phyloP scores from a whole-genome alignment of 2,113 vertebrate species.

The Tiliqua scincoides region DNA sequence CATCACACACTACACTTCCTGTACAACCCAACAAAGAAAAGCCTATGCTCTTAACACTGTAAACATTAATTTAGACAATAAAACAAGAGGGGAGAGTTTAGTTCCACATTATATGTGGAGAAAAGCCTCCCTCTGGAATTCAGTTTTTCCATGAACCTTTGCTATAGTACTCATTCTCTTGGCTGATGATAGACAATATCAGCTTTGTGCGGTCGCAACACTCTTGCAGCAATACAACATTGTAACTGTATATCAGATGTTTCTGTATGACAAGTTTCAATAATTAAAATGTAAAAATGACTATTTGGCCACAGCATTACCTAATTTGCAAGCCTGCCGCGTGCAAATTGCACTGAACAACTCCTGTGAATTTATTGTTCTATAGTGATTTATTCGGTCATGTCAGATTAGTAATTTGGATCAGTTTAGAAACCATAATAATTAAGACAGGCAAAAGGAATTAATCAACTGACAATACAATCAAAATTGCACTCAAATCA shows the following conservation, averaged over 20 bases:
- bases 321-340: conserved; percentile 65
- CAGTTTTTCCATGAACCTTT: conserved; percentile 7
- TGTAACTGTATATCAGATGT: conserved; percentile 58
- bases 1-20: neutral
- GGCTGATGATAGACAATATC: conserved; percentile 64
- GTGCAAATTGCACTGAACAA: conserved; percentile 42
- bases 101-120: neutral
- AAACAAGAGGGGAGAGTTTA: neutral
- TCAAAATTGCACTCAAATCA: conserved; percentile 71
- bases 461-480: conserved; percentile 78
- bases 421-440: conserved; percentile 79
- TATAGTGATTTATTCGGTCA: conserved; percentile 74
- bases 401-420: conserved; percentile 81
- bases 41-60: neutral
- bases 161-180: conserved; percentile 35
- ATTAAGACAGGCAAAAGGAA: conserved; percentile 80
- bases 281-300: conserved; percentile 75
- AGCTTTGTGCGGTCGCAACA: conserved; percentile 65
- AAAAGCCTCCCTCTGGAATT: conserved; percentile 35
- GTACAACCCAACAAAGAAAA: neutral
- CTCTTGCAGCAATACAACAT: conserved; percentile 54
- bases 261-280: conserved; percentile 66
- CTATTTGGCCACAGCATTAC: conserved; percentile 68
- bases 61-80: conserved; percentile 9
- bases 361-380: conserved; percentile 70